These are phyloP conservation scores for Emmelina monodactyla DNA, from an alignment of 2,888 invertebrate species.

Conservation along the genomic window DNA sequence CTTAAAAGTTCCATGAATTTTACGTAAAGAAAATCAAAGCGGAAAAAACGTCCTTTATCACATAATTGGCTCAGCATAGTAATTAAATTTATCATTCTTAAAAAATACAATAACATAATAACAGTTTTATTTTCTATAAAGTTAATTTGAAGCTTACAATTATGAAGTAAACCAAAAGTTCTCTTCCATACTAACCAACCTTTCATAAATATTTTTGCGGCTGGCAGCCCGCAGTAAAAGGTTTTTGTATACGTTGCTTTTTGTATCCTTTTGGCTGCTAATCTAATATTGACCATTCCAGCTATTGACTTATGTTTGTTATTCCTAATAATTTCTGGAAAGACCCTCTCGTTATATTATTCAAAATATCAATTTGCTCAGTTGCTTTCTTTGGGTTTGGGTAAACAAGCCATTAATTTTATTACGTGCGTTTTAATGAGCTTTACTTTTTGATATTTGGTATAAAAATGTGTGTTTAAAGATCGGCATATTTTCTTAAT, in stretches of 20 bases:
- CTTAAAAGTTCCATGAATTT: no score
- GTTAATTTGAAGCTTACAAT: no score
- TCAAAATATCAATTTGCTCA: constrained; percentile 62
- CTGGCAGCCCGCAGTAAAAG: constrained; percentile 60
- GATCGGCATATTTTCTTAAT: no score
- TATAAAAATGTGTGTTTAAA: no score
- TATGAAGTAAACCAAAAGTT: no score
- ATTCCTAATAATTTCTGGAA: constrained; percentile 56
- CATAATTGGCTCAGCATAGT: no score
- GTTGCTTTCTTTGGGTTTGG: constrained; percentile 42
- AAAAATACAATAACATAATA: no score
- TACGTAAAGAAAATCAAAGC: no score
- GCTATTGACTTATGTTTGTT: constrained; percentile 65
- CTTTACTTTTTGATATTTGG: neutral
- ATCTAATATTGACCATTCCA: constrained; percentile 65
- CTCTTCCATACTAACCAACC: constrained; percentile 29
- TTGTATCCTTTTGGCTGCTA: constrained; percentile 64
- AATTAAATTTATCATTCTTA: no score
- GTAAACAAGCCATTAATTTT: constrained; percentile 23
- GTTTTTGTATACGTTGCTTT: constrained; percentile 68
- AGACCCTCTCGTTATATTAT: constrained; percentile 55
- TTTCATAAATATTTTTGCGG: constrained; percentile 59
- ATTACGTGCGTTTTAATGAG: constrained; percentile 19
- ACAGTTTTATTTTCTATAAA: no score
- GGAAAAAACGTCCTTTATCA: no score